Percentiles rank a stretch among this genome's conserved stretches.
Conservation (phyloP, 2,113 vertebrate species). For the Raja brachyura region DNA sequence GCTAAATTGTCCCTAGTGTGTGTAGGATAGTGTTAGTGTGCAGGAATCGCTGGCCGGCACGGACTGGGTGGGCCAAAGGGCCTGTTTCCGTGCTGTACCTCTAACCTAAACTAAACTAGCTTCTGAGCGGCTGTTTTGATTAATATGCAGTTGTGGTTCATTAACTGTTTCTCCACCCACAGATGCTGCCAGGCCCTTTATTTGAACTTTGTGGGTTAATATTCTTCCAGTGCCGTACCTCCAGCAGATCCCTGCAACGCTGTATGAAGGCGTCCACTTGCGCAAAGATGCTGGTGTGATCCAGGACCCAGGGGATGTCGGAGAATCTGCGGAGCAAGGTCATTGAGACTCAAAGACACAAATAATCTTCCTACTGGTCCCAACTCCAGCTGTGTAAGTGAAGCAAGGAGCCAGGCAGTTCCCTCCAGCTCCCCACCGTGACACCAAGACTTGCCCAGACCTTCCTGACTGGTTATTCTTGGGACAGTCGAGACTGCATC, state of each 20-base stretch:
- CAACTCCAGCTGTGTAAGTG: too few species aligned
- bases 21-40: too few species aligned
- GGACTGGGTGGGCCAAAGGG: too few species aligned
- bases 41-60: too few species aligned
- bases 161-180: neutral
- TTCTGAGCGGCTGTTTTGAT: neutral
- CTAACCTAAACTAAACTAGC: too few species aligned
- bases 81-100: too few species aligned
- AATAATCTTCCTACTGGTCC: neutral
- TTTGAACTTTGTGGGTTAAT: neutral
- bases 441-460: neutral
- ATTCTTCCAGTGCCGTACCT: conserved; percentile 55
- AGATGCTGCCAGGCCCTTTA: neutral
- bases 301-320: conserved; percentile 59
- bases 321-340: conserved; percentile 55
- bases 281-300: conserved; percentile 68
- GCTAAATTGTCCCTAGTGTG: too few species aligned
- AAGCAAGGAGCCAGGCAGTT: too few species aligned
- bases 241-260: conserved; percentile 70
- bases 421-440: too few species aligned
- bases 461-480: neutral
- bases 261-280: conserved; percentile 71
- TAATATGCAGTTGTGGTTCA: neutral
- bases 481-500: too few species aligned
- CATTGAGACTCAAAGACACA: neutral